Base-by-base conservation (phyloP, 2,888 invertebrate genomes). In the Taenaris catops region DNA sequence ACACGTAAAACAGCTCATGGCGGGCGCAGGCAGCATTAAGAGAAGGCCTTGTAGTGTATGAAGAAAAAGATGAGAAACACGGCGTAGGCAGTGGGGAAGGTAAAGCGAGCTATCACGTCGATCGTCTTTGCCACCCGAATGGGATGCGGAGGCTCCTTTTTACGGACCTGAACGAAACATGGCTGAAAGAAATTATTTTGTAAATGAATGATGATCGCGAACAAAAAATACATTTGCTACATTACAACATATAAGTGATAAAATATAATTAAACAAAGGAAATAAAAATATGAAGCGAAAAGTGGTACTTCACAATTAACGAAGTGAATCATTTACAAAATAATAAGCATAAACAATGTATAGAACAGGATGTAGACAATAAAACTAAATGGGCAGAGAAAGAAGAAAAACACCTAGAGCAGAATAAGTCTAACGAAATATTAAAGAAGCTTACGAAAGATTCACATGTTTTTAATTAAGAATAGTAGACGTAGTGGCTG, bases 31-130 rank as follows among this genome's bases (percentile, higher is more conserved):
- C 70, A 68, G 72, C 72, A 87, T 88, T 92, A 91, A 84, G 91
- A 90, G 73, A 93, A 94, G 86, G 94, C 94, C 84, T 95, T 95
- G 89, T 96, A 96, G 89, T 95, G 95, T 68, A 96, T 94, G 89
- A 97, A 97, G 91, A 97, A 97, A 89, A 96, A 96, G 76, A 96
- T 94, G 66, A 97, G 92, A 89, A 97, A 97, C 74, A 96, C 92
- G 71, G 95, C 93, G 86, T 95, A 97, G 67, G 96, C 96, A 59
- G 94, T 92, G 58, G 96, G 96, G 89, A 97, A 97, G 58, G 96
- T 96, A 78, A 96, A 95, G 79, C 96, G 91, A 43, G 96, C 96
- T 71, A 97, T 96, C 58, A 96, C 96, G 88, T 96, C 96, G 76
- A 96, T 96, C 42, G 96, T 96, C 89, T 96, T 96, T 57, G 96